These are phyloP conservation scores for Ctenoplectra terminalis DNA, from an alignment of 1,140 invertebrate species.

Conservation along the genomic window DNA sequence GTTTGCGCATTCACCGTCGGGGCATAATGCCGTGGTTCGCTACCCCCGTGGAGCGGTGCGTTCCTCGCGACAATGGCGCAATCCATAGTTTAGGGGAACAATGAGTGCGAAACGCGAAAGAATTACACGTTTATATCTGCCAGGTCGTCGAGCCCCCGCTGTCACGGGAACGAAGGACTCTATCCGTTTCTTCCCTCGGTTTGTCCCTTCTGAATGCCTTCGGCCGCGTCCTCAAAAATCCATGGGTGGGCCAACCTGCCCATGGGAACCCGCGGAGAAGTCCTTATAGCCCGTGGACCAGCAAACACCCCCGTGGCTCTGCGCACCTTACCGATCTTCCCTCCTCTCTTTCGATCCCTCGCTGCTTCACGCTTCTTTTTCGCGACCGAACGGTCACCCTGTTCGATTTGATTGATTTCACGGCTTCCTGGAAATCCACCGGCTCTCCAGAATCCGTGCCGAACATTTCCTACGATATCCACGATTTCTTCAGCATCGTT, in stretches of 20 bases:
- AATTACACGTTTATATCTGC: slow-evolving; percentile 70
- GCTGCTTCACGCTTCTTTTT: slow-evolving; percentile 11
- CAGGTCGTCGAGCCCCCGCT: slow-evolving; percentile 61
- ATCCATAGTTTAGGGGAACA: slow-evolving; percentile 67
- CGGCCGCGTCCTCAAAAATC: slow-evolving; percentile 54
- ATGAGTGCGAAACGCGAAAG: slow-evolving; percentile 68
- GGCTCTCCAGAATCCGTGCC: background rate
- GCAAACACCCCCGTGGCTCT: slow-evolving; percentile 43
- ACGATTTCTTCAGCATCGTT: background rate
- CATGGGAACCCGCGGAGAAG: slow-evolving; percentile 67
- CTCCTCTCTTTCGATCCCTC: background rate
- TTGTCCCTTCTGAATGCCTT: slow-evolving; percentile 42
- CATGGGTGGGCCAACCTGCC: slow-evolving; percentile 72
- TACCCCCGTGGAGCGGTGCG: slow-evolving; percentile 36
- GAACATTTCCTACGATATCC: background rate
- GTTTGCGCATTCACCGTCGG: slow-evolving; percentile 28
- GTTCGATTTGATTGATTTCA: slow-evolving; percentile 51
- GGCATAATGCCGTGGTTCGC: slow-evolving; percentile 49
- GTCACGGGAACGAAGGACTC: slow-evolving; percentile 68
- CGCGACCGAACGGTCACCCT: slow-evolving; percentile 19
- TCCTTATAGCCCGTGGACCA: slow-evolving; percentile 27
- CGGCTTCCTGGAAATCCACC: slow-evolving; percentile 22
- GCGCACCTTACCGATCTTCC: slow-evolving; percentile 50
- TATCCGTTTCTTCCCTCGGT: slow-evolving; percentile 63
- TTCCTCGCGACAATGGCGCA: slow-evolving; percentile 64